phyloP scores from a whole-genome alignment of 2,113 vertebrate species.

The Cinclus cinclus region DNA sequence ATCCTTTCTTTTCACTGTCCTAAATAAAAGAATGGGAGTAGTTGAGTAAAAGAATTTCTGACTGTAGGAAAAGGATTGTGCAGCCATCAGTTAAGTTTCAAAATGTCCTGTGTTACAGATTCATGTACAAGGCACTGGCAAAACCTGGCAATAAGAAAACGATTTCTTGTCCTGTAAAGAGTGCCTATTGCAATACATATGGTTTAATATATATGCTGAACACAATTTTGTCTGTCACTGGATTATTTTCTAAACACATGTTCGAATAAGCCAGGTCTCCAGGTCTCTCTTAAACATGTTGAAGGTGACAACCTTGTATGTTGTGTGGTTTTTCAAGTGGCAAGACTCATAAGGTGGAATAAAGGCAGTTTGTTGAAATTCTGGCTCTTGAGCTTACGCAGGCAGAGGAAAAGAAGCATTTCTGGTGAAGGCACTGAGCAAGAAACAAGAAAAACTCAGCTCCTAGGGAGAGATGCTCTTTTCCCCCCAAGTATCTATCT shows the following conservation, averaged over 20 bases:
- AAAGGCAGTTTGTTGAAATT: not conserved
- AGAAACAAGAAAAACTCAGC: not conserved
- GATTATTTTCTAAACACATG: not conserved
- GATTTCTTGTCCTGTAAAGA: not conserved
- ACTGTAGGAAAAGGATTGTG: not conserved
- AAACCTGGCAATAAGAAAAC: not conserved
- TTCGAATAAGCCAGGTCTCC: not conserved
- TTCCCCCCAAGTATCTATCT: not conserved
- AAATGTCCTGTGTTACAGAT: not conserved
- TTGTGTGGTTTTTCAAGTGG: not conserved
- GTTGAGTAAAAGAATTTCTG: not conserved
- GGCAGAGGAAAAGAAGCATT: not conserved
- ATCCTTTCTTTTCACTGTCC: constrained; percentile 96
- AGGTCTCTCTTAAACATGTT: not conserved
- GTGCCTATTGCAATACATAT: not conserved
- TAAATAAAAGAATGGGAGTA: constrained; percentile 66
- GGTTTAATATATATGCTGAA: not conserved
- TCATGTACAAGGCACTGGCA: not conserved
- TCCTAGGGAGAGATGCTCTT: not conserved
- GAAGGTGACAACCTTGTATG: not conserved
- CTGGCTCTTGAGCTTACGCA: not conserved
- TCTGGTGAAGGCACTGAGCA: not conserved
- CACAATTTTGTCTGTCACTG: not conserved
- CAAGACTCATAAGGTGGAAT: not conserved
- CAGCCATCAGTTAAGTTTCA: not conserved